Base-by-base conservation (phyloP, 2,797 vertebrate species). In the Hydrolagus colliei region DNA sequence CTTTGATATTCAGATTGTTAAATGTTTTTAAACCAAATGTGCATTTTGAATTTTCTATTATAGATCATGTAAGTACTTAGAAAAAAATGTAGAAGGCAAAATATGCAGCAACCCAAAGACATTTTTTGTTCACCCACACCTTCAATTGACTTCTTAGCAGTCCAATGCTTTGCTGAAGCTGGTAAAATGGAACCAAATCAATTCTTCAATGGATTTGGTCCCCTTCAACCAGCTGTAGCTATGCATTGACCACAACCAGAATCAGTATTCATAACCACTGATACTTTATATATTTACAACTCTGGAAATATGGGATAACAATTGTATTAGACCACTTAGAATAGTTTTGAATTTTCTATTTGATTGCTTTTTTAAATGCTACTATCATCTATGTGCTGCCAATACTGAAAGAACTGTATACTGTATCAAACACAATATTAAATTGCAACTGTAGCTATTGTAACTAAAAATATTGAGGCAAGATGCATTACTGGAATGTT, bases 171-270 rank as follows among this genome's bases (percentile, higher is more conserved):
- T 98, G 97, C 97, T 98, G 96, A 96, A 99, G 97, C 97, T 98
- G 97, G 97, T 99, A 98, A 98, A 99, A 98, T 98, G 98, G 97
- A 99, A 99, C 97, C 97, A 98, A 98, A 98, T 99, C 97, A 96
- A 87, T 95, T 97, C 87, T 97, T 97, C 92, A 96, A 98, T 97
- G 97, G 98, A 99, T 99, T 99, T 99, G 97, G 97, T 99, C 97
- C 98, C 98, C 98, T 99, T 99, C 97, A 99, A 99, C 98, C 98
- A 99, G 98, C 97, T 99, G 97, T 98, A 97, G 97, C 97, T 98
- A 96, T 97, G 97, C 96, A 97, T 98, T 98, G 97, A 98, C 96
- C 92, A 96, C 97, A 92, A 93, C 97, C 7, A 90, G 90, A 93
- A 95, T 87, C 79, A 85, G 74, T 63, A 27, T 12, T 67, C 73